These are phyloP conservation scores for Clinocottus analis DNA, from an alignment of 2,113 vertebrate genomes.

Conservation along the genomic window DNA sequence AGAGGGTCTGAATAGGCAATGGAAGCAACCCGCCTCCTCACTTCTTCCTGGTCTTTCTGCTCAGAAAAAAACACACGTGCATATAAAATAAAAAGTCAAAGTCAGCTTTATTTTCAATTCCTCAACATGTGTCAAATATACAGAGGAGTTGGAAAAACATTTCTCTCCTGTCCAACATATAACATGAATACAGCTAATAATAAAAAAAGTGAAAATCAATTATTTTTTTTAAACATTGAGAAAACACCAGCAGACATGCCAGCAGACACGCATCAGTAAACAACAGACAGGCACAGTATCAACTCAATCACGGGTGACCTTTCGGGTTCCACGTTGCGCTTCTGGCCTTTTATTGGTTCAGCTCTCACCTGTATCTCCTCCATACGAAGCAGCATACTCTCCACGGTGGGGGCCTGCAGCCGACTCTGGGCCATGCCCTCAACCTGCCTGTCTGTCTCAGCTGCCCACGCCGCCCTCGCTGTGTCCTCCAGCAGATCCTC, in stretches of 20 bases:
- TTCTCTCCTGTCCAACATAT: no score
- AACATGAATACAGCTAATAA: no score
- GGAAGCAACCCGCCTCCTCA: conserved; percentile 87
- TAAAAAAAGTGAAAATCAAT: no score
- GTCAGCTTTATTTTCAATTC: no score
- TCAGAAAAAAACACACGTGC: conserved; percentile 37
- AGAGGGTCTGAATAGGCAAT: conserved; percentile 87
- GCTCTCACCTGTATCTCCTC: conserved; percentile 94
- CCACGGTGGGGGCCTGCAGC: conserved; percentile 79
- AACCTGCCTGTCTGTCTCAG: conserved; percentile 60
- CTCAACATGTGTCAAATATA: no score
- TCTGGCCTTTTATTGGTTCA: conserved; percentile 23
- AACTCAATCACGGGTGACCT: conserved; percentile 43
- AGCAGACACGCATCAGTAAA: conserved; percentile 20
- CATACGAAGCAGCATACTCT: conserved; percentile 93
- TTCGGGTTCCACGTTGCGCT: conserved; percentile 29
- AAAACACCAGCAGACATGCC: no score
- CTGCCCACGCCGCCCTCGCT: conserved; percentile 62
- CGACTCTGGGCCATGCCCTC: conserved; percentile 46
- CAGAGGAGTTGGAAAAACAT: no score
- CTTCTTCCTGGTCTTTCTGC: conserved; percentile 89
- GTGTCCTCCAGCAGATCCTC: conserved; percentile 83
- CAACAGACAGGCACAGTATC: conserved; percentile 51
- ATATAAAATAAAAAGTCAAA: no score
- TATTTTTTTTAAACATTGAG: no score